Evolutionary conservation across 2,888 invertebrate genomes (phyloP).

Genomic region (Cephalotes varians): DNA sequence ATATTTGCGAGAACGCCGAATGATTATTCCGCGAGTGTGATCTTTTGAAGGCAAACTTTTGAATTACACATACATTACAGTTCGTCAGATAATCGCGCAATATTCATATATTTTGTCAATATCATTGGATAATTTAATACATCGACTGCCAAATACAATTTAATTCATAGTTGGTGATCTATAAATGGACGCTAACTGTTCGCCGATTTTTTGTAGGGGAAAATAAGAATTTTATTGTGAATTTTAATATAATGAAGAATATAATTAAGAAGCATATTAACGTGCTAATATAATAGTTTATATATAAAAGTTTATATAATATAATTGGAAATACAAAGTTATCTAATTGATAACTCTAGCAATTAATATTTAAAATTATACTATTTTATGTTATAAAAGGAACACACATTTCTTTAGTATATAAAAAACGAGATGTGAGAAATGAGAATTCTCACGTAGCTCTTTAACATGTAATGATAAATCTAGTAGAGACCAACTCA

Average conservation of each 20-base stretch:
- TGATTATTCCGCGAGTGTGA: background rate
- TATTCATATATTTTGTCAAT: background rate
- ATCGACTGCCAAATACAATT: background rate
- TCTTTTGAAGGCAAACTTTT: background rate
- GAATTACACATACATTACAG: background rate
- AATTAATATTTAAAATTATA: background rate
- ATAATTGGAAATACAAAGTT: background rate
- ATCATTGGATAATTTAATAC: background rate
- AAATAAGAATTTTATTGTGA: background rate
- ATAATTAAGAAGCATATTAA: background rate
- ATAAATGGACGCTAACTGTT: background rate
- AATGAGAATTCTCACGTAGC: background rate
- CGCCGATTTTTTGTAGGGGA: background rate
- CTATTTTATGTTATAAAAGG: background rate
- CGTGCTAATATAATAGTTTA: background rate
- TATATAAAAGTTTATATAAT: no score
- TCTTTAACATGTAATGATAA: background rate
- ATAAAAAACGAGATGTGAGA: slow-evolving; percentile 15
- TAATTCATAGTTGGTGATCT: background rate
- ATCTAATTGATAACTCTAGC: background rate
- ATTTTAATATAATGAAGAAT: background rate
- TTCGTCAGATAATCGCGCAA: background rate
- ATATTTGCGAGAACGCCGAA: background rate
- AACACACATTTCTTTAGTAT: background rate
- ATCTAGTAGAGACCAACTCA: background rate